These are phyloP conservation scores for Cheilosia vernalis DNA, from an alignment of 2,888 invertebrate species.

Conservation along the genomic window DNA sequence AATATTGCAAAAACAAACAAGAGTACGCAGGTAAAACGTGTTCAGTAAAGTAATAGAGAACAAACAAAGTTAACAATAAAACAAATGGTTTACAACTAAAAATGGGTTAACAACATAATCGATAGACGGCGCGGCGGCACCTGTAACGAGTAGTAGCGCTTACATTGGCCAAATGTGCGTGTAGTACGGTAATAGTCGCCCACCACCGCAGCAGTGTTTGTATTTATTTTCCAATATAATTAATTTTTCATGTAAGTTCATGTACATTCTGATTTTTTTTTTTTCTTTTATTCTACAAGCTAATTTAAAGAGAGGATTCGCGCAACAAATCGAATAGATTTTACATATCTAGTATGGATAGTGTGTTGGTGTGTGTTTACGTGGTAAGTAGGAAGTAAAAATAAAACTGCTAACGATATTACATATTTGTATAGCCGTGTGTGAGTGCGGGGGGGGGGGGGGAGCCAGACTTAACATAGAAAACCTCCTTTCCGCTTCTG, in stretches of 20 bases:
- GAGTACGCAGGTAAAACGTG: no score
- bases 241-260: conserved; percentile 50
- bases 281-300: conserved; percentile 23
- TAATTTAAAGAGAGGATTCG: conserved; percentile 28
- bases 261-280: conserved; percentile 41
- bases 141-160: conserved; percentile 15
- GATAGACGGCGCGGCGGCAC: conserved; percentile 20
- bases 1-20: no score
- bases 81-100: conserved; percentile 9
- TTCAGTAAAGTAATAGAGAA: background rate
- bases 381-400: conserved; percentile 40
- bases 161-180: conserved; percentile 19
- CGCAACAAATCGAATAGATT: conserved; percentile 4
- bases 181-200: conserved; percentile 23
- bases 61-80: conserved; percentile 15
- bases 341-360: background rate
- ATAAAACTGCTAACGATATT: conserved; percentile 26
- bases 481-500: conserved; percentile 80
- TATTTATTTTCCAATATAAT: conserved; percentile 17
- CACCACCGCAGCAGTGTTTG: conserved; percentile 40
- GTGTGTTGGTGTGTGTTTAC: conserved; percentile 10
- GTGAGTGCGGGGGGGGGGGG: background rate
- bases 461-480: conserved; percentile 30
- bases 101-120: conserved; percentile 2
- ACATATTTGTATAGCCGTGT: conserved; percentile 17